Base-by-base conservation (phyloP, 2,113 vertebrate species). In the Excalfactoria chinensis region DNA sequence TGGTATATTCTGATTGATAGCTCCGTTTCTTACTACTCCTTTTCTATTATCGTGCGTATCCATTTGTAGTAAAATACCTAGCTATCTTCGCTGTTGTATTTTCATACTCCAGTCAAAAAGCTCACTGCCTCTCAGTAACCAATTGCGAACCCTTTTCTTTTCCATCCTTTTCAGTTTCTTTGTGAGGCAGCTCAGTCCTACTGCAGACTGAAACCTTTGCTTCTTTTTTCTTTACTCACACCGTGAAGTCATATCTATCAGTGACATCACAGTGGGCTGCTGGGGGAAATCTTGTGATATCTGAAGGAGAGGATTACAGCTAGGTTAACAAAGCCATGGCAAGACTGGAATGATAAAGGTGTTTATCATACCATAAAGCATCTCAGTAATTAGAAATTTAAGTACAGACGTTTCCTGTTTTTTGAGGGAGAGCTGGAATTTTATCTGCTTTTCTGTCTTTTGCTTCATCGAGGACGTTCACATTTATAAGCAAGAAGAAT, bases 241-340 rank as follows among this genome's bases (percentile, higher is more conserved):
- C 83, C 93, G 86, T 94, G 95, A 98, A 97, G 93, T 97, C 91
- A 90, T 94, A 83, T 74, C 94, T 95, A 86, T 91, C 80, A 95
- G 85, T 97, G 95, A 95, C 96, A 94, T 85, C 89, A 96, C 91
- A 90, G 77, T 90, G 90, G 89, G 88, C 88, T 94, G 93, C 83
- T 91, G 7, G 86, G 82, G 90, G 90, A 91, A 91, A 92, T 90
- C 74, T 80, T 95, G 74, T 37, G 22, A 59, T 95, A 91, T 88
- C 30, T 86, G 71, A 93, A 96, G 90, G 48, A 82, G 11, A 96
- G 86, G 93, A 89, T 93, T 89, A 67, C 96, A 96, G 88, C 77
- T 94, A 92, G 86, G 94, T 97, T 97, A 96, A 96, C 78, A 72
- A 96, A 84, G 78, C 91, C 4, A 1, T 83, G 84, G n/a, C 78